Base-by-base conservation (phyloP, 2,888 invertebrate genomes). In the Pammene aurita region DNA sequence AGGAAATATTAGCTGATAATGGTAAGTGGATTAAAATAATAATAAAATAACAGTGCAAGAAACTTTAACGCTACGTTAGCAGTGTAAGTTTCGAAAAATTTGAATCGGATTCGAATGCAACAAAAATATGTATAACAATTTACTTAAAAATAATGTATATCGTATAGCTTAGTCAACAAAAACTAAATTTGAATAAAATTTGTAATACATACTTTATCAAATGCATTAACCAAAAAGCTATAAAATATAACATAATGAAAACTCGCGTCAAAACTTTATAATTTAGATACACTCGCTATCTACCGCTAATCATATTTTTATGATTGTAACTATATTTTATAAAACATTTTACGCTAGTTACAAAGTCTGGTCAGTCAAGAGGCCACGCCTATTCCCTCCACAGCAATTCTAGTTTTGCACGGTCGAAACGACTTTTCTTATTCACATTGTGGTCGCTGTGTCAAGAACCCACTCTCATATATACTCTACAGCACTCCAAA, bases 291-390 rank as follows among this genome's bases (percentile, higher is more conserved):
- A 88, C 80, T 79, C 81, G 76, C 84, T 87, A 87, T 84, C 85
- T 90, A 88, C 79, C 73, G 78, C 85, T 88, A 89, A 80, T 78
- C 78, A 80, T 77, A 79, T 79, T 79, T 80, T 80, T 34, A 81
- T 80, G 84, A 79, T 80, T 76, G 77, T 80, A 82, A 78, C 78
- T 46, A 64, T 64, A 52, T 83, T 26, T 79, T 86, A 87, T 80
- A 89, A 88, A 89, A 89, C 84, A 87, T 88, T 84, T 84, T 82
- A 84, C 75, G 78, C 80, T 86, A 86, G 80, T 79, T 78, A 77
- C 75, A 78, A 85, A 83, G n/a, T 83, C 85, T 88, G 84, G 83
- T 91, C 92, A 91, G 91, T 92, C 92, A 80, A 86, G 79, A 83
- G 80, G 84, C 80, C 78, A 74, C 75, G 73, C 74, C 74, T 78